Evolutionary conservation across 2,888 invertebrate species (phyloP), one percentile per base, ranked within the genome.

Genomic region (Silvanus unidentatus): DNA sequence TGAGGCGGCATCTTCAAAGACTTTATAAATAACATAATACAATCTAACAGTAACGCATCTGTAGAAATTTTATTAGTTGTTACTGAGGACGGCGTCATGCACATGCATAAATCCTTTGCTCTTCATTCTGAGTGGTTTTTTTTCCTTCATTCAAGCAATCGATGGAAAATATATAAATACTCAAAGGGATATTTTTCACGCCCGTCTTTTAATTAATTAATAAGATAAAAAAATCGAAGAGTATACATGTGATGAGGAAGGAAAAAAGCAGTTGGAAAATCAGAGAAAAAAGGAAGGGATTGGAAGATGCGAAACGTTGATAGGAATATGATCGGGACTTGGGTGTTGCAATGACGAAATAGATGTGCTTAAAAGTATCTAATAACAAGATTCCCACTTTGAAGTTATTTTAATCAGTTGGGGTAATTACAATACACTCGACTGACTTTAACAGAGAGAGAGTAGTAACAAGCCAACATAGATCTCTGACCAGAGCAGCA

Each of bases 361-460:
- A 22, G 22, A 22, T 22, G 32, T 12, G 32, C 32, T 11, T 15
- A 37, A 41, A 51, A 56, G 59, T 64, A 63, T 64, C 64, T 64
- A 66, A 66, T 69, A 69, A 68, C 68, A 62, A 64, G 66, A 69
- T 68, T 68, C 66, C 65, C 63, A 65, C 68, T 70, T 70, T 69
- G 69, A 70, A 68, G 68, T 68, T 67, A 67, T 70, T 70, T 70
- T 68, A 69, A 69, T 68, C 53, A 55, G 56, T 55, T 51, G 53
- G 58, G 64, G 63, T 70, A 68, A 70, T 70, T 69, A 66, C 65
- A 58, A 62, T 62, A 68, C 65, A 69, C 67, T 67, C 63, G 60
- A 68, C 58, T 57, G 66, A 55, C 59, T 51, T 45, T 47, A 14
- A 12, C 30, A n/a, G 37, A 16, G 27, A 37, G 44, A 22, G 22